Evolutionary conservation across 1,140 invertebrate species (phyloP), one percentile per base, ranked within the genome.

Genomic region (Lethrus apterus): DNA sequence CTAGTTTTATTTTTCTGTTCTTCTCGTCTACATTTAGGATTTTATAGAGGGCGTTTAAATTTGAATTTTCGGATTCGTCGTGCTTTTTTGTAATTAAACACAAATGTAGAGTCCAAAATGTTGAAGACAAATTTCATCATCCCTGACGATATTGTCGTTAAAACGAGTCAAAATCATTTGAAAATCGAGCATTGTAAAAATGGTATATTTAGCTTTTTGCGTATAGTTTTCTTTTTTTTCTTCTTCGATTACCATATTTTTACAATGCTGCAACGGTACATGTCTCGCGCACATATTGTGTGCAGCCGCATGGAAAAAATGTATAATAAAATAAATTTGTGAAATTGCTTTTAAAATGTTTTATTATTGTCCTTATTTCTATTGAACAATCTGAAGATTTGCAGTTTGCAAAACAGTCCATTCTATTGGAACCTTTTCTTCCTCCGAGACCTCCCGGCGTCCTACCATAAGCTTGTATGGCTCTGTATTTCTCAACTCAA

Each of bases 201-300:
- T 44, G 53, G 46, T 55, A 47, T n/a, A n/a, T n/a, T n/a, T n/a
- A 13, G 36, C 24, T 19, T 51, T 44, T 42, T 46, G 44, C 20
- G 18, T 42, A 31, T 11, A 17, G 15, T 17, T 34, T 34, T 34
- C 19, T 34, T 14, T 34, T 34, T 13, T 8, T 46, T 55, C 32
- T 54, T 47, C 44, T 38, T 51, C 24, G 42, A 48, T 51, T 51
- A 49, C 46, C 44, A 45, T 32, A 50, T 52, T 57, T 57, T 54
- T 57, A 51, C 55, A 57, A 46, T 54, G 55, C 55, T 50, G n/a
- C n/a, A n/a, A n/a, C 40, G 11, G 17, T 49, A 24, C 38, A 43
- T 47, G 34, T 40, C 36, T 30, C 46, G 51, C 50, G 49, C 55
- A 57, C 55, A 57, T 57, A 54, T 57, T 57, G 55, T 57, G 55